Base-by-base conservation (phyloP, 2,888 invertebrate species). In the Hemithea aestivaria region DNA sequence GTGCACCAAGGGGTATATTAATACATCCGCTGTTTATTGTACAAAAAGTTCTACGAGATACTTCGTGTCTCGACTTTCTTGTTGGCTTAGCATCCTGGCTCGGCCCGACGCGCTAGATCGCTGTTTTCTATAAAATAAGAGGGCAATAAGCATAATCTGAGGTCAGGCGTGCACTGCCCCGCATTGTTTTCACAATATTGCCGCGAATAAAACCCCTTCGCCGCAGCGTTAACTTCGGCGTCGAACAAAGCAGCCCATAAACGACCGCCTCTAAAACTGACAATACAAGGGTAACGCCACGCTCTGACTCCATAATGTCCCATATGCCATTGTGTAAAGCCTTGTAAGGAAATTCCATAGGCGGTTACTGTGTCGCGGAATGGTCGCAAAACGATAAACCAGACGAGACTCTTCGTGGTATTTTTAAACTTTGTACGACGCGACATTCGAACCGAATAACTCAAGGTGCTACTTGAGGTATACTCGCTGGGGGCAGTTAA, bases 51-150 rank as follows among this genome's bases (percentile, higher is more conserved):
- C 31, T 10, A 31, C 45, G 56, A 61, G 56, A 51, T 44, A 49
- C 37, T 40, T 40, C 40, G 31, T 45, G 58, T 36, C 42, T 50
- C 36, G 40, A 26, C 36, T 57, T 66, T 66, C 68, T 74, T 71
- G 60, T 71, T 71, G 60, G 53, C 45, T 44, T 53, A 51, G 59
- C 71, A 72, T 71, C 69, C 72, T 69, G 67, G 53, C 60, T 48
- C 45, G 48, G 67, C 53, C 48, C 45, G 48, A 27, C 48, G 52
- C 53, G 59, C 58, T 56, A 58, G 32, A 41, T 36, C 58, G 63
- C 55, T 27, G 54, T 72, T 71, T 73, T 73, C 70, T 74, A 75
- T 72, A 75, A 76, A 78, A 79, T 76, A 77, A 74, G 72, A 75
- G 53, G 61, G 54, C 73, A 79, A 74, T 73, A 73, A 70, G 63